Evolutionary conservation across 35 echinoderm and acorn worm genomes (phyloP), one percentile per base, ranked within the genome.

Genomic region (Nesometra sesokonis): DNA sequence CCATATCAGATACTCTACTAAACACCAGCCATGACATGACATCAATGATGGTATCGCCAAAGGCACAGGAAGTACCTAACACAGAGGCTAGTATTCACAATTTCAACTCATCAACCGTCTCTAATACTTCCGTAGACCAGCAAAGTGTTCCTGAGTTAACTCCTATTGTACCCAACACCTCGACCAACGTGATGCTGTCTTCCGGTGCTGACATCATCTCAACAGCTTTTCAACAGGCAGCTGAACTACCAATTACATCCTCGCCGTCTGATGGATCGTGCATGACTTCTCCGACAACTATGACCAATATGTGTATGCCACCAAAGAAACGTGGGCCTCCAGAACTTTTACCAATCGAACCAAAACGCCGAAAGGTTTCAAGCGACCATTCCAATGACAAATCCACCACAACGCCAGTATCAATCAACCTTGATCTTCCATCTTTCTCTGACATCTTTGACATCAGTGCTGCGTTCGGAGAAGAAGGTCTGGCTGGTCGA

Each of bases 401-500:
- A 67, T 19, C 52, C 2, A 27, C 9, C 21, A 5, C 52, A 17
- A 27, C 52, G 21, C 52, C 52, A 67, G 80, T 91, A 13, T 87
- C 87, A 13, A 97, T 97, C 35, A 97, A 97, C 57, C 84, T 97
- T 52, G 94, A 97, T 84, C 77, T 97, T 29, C 87, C 94, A 15
- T 87, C 79, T 82, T 97, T 97, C 40, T 89, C 94, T 0, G 94
- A 97, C 78, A 97, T 97, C 46, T 97, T 97, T 40, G 94, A 97
- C 80, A 89, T 97, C 39, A 85, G 90, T 30, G 86, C 86, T 21
- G 87, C 80, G 0, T 40, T 93, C 15, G 91, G 89, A 0, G 88
- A 97, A 7, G 94, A 97, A 31, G 91, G 94, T 27, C 87, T 93
- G 27, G 94, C 94, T 37, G 94, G 94, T 33, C 76, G 94, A 30